phyloP scores from a whole-genome alignment of 1,140 invertebrate genomes.

The Drosophila quadrilineata region DNA sequence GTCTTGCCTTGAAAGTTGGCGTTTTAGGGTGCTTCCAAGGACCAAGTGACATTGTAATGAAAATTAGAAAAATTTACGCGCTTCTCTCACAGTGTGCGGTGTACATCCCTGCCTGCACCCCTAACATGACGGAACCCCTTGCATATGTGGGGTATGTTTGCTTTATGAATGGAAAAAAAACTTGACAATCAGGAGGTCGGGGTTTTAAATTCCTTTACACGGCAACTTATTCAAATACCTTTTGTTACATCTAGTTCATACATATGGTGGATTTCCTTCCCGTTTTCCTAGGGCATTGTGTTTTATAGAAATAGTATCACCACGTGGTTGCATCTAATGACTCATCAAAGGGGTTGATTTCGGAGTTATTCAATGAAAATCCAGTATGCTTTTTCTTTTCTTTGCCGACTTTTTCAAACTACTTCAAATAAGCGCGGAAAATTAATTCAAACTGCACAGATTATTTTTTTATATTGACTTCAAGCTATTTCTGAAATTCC shows the following conservation, averaged over 20 bases:
- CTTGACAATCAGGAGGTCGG: constrained; percentile 29
- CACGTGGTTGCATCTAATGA: constrained; percentile 35
- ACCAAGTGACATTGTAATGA: constrained; percentile 77
- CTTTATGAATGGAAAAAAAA: constrained; percentile 16
- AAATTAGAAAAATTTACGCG: constrained; percentile 60
- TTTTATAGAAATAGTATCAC: constrained; percentile 34
- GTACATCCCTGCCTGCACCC: constrained; percentile 50
- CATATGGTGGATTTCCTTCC: too few species aligned
- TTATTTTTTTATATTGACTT: too few species aligned
- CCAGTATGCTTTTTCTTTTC: not conserved
- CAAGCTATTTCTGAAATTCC: too few species aligned
- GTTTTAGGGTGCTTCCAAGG: constrained; percentile 73
- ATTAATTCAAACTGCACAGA: too few species aligned
- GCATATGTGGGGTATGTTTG: constrained; percentile 62
- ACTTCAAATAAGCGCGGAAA: too few species aligned
- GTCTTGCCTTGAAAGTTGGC: constrained; percentile 46
- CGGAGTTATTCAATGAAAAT: constrained; percentile 22
- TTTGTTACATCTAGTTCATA: constrained; percentile 36
- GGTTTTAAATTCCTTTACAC: constrained; percentile 75
- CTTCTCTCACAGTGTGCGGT: constrained; percentile 56
- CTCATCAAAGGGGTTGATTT: constrained; percentile 24
- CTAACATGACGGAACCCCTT: constrained; percentile 48
- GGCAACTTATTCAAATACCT: constrained; percentile 60
- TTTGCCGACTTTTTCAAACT: too few species aligned
- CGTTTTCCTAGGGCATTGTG: constrained; percentile 41